A percentile compares a stretch with the other conserved stretches of the same genome.
phyloP scores from a whole-genome alignment of 2,113 vertebrate genomes.

The Oreochromis spilurus region DNA sequence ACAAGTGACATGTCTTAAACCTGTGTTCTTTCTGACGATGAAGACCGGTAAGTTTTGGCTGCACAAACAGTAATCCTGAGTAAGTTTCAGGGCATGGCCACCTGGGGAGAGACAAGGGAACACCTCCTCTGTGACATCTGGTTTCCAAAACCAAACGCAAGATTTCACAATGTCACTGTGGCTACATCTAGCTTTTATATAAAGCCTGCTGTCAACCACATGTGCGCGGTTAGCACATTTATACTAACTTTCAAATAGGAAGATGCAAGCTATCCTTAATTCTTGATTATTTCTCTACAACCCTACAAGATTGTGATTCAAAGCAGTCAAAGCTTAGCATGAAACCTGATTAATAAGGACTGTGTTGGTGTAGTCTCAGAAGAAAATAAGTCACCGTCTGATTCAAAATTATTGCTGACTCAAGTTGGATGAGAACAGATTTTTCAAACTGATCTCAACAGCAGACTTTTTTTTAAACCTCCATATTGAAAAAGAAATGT shows the following conservation, averaged over 20 bases:
- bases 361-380: neutral
- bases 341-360: neutral
- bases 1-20: neutral
- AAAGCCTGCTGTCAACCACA: neutral
- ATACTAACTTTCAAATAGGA: neutral
- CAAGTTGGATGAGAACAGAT: neutral
- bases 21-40: neutral
- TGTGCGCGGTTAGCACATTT: neutral
- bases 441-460: neutral
- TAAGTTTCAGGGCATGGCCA: neutral
- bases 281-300: neutral
- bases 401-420: neutral
- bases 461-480: neutral
- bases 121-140: neutral
- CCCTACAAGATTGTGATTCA: neutral
- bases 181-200: neutral
- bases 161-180: neutral
- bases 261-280: neutral
- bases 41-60: fast-evolving
- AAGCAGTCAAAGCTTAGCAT: neutral
- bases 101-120: neutral
- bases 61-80: neutral
- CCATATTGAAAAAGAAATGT: neutral
- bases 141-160: neutral
- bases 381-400: neutral